Evolutionary conservation across 1,140 invertebrate genomes (phyloP).

Genomic region (Gonatopus flavifemur): DNA sequence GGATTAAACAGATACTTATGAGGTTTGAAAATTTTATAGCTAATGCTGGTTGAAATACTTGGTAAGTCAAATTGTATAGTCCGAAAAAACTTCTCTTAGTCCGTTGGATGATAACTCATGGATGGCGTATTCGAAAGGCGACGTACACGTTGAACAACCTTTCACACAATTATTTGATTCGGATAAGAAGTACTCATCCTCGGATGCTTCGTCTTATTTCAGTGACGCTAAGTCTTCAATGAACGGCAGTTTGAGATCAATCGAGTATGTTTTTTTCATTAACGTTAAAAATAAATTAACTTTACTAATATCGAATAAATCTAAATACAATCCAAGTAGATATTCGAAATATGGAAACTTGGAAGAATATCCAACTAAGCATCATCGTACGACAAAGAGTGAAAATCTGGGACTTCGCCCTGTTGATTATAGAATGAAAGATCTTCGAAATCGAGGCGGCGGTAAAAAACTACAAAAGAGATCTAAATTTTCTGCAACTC

Average conservation of each 20-base stretch:
- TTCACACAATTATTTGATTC: constrained; percentile 17
- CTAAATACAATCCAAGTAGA: too few relatives aligned
- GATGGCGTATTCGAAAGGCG: constrained; percentile 8
- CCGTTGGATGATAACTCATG: constrained; percentile 10
- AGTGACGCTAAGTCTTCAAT: constrained; percentile 20
- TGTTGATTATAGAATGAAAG: too few relatives aligned
- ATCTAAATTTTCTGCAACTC: too few relatives aligned
- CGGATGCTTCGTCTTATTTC: not conserved
- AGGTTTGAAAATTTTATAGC: constrained; percentile 20
- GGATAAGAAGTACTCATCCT: constrained; percentile 14
- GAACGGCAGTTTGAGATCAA: constrained; percentile 22
- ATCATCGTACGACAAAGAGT: constrained; percentile 2
- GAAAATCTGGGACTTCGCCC: constrained; percentile 21
- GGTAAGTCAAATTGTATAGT: not conserved
- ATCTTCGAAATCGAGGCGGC: too few relatives aligned
- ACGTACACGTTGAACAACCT: constrained; percentile 5
- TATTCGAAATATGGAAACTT: not conserved
- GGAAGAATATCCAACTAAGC: not conserved
- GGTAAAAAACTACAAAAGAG: too few relatives aligned
- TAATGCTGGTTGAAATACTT: not conserved
- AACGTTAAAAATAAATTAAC: not conserved
- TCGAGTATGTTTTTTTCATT: not conserved
- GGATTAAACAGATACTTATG: constrained; percentile 34
- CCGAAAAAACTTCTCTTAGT: constrained; percentile 9
- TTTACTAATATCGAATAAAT: too few relatives aligned